A percentile compares a stretch with the other conserved stretches of the same genome.
Conservation (phyloP, 1,140 invertebrate genomes). For the Zaprionus taronus region DNA sequence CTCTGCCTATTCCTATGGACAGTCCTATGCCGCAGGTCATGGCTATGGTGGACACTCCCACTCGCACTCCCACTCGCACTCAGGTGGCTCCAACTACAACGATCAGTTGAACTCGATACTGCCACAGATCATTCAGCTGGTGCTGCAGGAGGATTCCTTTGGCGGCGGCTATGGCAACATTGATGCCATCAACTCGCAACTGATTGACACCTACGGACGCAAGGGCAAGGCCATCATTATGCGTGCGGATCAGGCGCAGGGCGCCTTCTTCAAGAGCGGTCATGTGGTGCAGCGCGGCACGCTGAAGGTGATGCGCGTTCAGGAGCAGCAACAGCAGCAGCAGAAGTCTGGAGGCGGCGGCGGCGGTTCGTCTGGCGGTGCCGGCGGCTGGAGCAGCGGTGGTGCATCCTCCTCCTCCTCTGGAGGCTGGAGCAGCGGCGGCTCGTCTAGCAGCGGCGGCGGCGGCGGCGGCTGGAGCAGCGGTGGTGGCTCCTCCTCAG, state of each 20-base stretch:
- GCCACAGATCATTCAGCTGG: slow-evolving; percentile 74
- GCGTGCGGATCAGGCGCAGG: slow-evolving; percentile 65
- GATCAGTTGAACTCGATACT: slow-evolving; percentile 65
- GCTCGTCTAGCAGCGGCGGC: slow-evolving; percentile 29
- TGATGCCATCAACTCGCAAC: slow-evolving; percentile 65
- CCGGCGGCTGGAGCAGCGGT: slow-evolving; percentile 45
- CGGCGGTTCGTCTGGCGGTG: slow-evolving; percentile 31
- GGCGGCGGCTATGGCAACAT: slow-evolving; percentile 48
- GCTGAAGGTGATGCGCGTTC: slow-evolving; percentile 67
- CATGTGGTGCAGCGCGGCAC: slow-evolving; percentile 76
- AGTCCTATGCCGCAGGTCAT: slow-evolving; percentile 63
- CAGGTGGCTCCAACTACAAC: slow-evolving; percentile 11
- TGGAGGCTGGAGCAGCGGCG: slow-evolving; percentile 20
- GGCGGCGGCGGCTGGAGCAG: slow-evolving; percentile 46
- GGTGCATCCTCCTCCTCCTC: background rate
- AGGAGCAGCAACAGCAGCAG: slow-evolving; percentile 42
- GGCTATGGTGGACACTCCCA: slow-evolving; percentile 49
- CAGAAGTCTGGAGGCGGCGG: slow-evolving; percentile 18
- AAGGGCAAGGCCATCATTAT: slow-evolving; percentile 68
- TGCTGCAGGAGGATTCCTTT: slow-evolving; percentile 65
- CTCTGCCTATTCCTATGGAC: slow-evolving; percentile 56
- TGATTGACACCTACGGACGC: slow-evolving; percentile 62
- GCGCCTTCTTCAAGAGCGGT: slow-evolving; percentile 69
- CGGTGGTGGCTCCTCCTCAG: slow-evolving; percentile 2
- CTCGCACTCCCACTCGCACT: slow-evolving; percentile 44